phyloP scores from a whole-genome alignment of 92 coral and sea anemone species.

The Palythoa caribaeorum region DNA sequence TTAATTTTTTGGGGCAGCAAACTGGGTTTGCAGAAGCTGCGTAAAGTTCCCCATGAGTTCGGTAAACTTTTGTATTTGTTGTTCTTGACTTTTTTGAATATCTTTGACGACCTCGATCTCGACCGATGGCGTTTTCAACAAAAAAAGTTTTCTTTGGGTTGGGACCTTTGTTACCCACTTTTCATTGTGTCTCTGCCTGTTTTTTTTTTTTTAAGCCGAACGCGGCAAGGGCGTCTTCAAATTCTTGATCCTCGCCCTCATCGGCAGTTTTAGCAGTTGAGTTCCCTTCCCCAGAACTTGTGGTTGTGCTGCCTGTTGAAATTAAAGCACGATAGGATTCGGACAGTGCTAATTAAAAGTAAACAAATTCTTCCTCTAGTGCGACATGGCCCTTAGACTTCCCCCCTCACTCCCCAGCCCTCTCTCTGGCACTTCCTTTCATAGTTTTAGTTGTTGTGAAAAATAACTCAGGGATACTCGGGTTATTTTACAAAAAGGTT shows the following conservation, averaged over 20 bases:
- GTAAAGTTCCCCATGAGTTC: neutral
- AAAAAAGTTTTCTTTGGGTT: neutral
- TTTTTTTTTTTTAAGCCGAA: conserved; percentile 14
- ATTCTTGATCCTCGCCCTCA: neutral
- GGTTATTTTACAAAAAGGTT: too few species aligned
- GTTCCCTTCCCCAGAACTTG: conserved; percentile 7
- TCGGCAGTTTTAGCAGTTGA: neutral
- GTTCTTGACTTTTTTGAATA: neutral
- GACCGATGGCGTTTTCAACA: neutral
- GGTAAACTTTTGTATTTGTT: neutral
- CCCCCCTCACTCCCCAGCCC: too few species aligned
- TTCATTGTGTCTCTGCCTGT: neutral
- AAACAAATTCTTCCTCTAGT: too few species aligned
- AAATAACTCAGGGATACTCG: too few species aligned
- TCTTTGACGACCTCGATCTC: neutral
- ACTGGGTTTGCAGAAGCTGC: conserved; percentile 5
- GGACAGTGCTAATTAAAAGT: too few species aligned
- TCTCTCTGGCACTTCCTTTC: too few species aligned
- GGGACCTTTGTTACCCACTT: conserved; percentile 4
- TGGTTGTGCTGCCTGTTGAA: neutral
- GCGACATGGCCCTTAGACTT: too few species aligned
- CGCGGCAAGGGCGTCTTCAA: conserved; percentile 32
- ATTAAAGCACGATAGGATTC: neutral
- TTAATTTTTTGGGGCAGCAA: neutral
- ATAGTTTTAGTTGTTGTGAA: too few species aligned